A percentile compares a stretch with the other conserved stretches of the same genome.
phyloP scores from a whole-genome alignment of 2,797 vertebrate species.

The Myioborus melanocephalus region DNA sequence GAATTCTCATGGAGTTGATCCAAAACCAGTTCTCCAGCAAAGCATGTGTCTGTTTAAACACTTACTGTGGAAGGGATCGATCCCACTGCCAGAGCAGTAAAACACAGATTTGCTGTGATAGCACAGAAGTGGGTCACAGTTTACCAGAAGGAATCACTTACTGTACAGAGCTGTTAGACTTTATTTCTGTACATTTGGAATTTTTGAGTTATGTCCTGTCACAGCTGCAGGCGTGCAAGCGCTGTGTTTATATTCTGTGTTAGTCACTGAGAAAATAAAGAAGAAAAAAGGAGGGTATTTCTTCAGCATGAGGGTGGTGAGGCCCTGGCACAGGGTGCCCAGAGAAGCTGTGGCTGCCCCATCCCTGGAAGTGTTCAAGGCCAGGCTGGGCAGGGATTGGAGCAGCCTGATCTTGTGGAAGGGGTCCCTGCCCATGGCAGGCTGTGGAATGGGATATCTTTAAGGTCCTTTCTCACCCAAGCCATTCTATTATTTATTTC shows the following conservation, averaged over 20 bases:
- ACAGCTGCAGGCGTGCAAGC: background rate
- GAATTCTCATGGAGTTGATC: background rate
- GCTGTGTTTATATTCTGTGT: background rate
- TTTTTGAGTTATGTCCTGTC: background rate
- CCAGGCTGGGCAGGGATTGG: rapidly evolving
- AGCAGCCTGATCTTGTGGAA: rapidly evolving
- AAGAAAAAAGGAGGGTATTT: background rate
- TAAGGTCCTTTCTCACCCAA: background rate
- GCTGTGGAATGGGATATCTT: background rate
- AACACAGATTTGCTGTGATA: background rate
- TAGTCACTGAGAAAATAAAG: background rate
- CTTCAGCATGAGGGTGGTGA: background rate
- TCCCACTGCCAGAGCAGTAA: background rate
- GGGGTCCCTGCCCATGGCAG: background rate
- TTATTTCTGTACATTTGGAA: background rate
- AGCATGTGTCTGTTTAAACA: background rate
- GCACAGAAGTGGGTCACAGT: background rate
- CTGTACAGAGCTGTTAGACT: background rate
- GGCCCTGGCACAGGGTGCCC: background rate
- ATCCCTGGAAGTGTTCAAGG: background rate
- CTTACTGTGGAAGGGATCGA: background rate
- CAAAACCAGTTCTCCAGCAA: background rate
- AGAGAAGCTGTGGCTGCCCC: background rate
- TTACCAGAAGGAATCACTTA: background rate
- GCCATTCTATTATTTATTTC: background rate